Evolutionary conservation across 2,888 invertebrate species (phyloP).

Genomic region (Autographa gamma): DNA sequence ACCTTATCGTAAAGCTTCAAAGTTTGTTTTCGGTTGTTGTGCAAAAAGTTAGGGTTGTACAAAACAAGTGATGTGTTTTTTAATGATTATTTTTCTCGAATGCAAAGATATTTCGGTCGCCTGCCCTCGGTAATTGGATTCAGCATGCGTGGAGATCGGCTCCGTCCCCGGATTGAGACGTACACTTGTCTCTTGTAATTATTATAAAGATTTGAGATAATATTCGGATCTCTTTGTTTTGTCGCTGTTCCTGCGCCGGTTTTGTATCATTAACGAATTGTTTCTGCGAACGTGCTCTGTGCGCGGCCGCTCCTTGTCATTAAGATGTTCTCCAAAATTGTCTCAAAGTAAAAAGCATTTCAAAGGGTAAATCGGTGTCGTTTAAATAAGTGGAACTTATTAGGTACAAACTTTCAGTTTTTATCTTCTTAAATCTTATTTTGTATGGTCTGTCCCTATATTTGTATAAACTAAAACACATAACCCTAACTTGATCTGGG

Average conservation of each 20-base stretch:
- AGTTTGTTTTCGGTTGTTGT: slow-evolving; percentile 20
- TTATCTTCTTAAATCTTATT: not conserved
- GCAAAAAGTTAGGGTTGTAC: slow-evolving; percentile 72
- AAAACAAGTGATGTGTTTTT: slow-evolving; percentile 66
- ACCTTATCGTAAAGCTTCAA: slow-evolving; percentile 40
- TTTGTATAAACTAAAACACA: not conserved
- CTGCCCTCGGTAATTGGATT: slow-evolving; percentile 80
- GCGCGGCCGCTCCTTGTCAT: slow-evolving; percentile 32
- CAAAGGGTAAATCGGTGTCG: slow-evolving; percentile 1
- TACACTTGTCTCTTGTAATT: slow-evolving; percentile 82
- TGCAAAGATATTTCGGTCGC: slow-evolving; percentile 77
- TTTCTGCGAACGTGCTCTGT: slow-evolving; percentile 49
- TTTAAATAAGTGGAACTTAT: slow-evolving; percentile 22
- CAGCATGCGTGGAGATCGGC: slow-evolving; percentile 66
- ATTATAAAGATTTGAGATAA: slow-evolving; percentile 86
- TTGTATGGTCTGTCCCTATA: not conserved
- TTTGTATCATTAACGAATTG: slow-evolving; percentile 67
- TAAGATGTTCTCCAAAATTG: slow-evolving; percentile 38
- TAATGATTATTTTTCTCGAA: slow-evolving; percentile 77
- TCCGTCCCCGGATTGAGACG: slow-evolving; percentile 78
- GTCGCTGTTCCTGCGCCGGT: slow-evolving; percentile 50
- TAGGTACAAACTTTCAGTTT: not conserved
- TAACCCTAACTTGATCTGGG: not conserved
- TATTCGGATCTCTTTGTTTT: slow-evolving; percentile 72
- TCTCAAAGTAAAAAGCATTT: slow-evolving; percentile 27